Conservation (phyloP, 2,113 vertebrate species). For the Corvus cornix region DNA sequence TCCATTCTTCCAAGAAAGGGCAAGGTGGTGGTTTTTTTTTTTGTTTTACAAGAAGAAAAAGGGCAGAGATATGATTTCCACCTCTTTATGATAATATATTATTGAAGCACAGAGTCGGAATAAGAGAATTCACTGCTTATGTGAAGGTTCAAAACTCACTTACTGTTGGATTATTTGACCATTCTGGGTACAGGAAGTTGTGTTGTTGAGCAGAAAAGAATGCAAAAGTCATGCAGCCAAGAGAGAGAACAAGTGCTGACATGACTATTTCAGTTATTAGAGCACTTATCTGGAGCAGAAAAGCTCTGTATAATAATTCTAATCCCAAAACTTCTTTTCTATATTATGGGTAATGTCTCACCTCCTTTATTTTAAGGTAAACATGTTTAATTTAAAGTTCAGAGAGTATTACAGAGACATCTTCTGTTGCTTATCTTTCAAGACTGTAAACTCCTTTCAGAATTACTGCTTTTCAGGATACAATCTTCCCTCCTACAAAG, state of each 20-base stretch:
- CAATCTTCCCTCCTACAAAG: not conserved
- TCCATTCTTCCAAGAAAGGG: not conserved
- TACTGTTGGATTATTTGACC: conserved; percentile 8
- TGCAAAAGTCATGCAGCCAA: conserved; percentile 1
- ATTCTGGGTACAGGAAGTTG: conserved; percentile 13
- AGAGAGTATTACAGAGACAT: not conserved
- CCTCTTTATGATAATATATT: not conserved
- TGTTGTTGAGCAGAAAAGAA: conserved; percentile 37
- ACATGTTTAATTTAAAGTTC: not conserved
- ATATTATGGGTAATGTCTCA: not conserved
- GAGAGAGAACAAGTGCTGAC: conserved; percentile 23
- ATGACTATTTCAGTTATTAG: not conserved
- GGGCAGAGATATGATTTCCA: not conserved
- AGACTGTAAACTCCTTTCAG: conserved; percentile 1
- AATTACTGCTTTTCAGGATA: conserved; percentile 37
- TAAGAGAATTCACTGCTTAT: not conserved
- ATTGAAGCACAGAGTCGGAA: not conserved
- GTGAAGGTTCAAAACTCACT: not conserved
- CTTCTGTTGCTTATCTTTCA: conserved; percentile 29
- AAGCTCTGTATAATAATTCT: not conserved
- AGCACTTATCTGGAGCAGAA: not conserved
- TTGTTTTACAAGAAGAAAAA: not conserved
- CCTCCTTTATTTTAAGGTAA: conserved; percentile 14
- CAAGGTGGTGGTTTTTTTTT: not conserved
- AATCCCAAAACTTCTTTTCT: not conserved